Conservation (phyloP, 2,797 vertebrate genomes). For the Sebastolobus altivelis region DNA sequence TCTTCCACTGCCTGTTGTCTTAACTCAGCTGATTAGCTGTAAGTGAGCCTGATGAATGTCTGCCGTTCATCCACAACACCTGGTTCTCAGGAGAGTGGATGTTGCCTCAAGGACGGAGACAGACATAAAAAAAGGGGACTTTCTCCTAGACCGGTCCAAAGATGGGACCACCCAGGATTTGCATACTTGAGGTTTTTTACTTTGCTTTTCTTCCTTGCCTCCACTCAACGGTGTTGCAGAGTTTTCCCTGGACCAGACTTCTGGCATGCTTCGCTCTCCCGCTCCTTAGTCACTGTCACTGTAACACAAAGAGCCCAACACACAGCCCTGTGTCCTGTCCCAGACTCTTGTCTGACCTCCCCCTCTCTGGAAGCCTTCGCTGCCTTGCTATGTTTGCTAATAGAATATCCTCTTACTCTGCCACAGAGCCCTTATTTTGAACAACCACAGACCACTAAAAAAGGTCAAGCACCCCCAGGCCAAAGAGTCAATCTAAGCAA, state of each 20-base stretch:
- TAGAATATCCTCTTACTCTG: conserved; percentile 68
- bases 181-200: conserved; percentile 80
- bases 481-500: conserved; percentile 62
- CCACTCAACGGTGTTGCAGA: conserved; percentile 69
- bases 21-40: conserved; percentile 78
- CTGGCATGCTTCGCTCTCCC: conserved; percentile 72
- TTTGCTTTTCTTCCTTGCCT: conserved; percentile 79
- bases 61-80: conserved; percentile 79
- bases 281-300: conserved; percentile 84
- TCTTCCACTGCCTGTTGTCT: conserved; percentile 62
- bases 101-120: conserved; percentile 69
- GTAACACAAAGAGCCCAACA: conserved; percentile 76
- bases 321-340: conserved; percentile 67
- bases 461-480: conserved; percentile 50
- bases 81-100: conserved; percentile 71
- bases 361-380: conserved; percentile 62
- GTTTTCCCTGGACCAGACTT: conserved; percentile 80
- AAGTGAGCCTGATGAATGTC: conserved; percentile 84
- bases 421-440: conserved; percentile 54
- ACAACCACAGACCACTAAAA: conserved; percentile 55
- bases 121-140: conserved; percentile 71
- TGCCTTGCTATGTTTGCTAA: conserved; percentile 68
- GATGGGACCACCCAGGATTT: conserved; percentile 83
- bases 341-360: conserved; percentile 71
- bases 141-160: conserved; percentile 61